phyloP scores from a whole-genome alignment of 2,888 invertebrate species.

The Conus canariensis region DNA sequence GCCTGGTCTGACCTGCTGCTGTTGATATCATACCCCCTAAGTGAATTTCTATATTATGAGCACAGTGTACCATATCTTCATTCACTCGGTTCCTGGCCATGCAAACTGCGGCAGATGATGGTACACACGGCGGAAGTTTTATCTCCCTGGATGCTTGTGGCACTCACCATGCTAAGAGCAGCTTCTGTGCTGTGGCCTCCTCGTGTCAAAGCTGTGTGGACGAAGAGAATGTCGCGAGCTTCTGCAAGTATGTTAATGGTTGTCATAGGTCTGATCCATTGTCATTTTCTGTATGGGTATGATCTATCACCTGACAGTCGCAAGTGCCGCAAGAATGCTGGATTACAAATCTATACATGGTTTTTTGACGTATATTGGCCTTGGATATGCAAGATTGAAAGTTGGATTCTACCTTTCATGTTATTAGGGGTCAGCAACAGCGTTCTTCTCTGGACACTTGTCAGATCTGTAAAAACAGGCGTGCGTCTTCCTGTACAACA shows the following conservation, averaged over 20 bases:
- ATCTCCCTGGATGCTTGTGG: conserved; percentile 1
- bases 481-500: not conserved
- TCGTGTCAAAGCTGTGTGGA: conserved; percentile 24
- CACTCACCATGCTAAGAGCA: conserved; percentile 3
- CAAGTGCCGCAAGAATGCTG: not conserved
- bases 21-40: not conserved
- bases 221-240: not conserved
- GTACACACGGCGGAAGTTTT: not conserved
- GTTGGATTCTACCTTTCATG: not conserved
- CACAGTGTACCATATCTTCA: not conserved
- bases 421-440: not conserved
- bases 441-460: not conserved
- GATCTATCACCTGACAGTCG: not conserved
- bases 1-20: not conserved
- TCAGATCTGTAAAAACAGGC: not conserved
- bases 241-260: not conserved
- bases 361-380: not conserved
- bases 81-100: not conserved
- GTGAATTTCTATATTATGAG: not conserved
- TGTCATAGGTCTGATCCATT: not conserved
- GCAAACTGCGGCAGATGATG: not conserved
- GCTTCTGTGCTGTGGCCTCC: conserved; percentile 25
- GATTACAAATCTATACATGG: not conserved
- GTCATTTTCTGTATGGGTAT: not conserved
- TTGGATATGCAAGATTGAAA: not conserved